Evolutionary conservation across 2,888 invertebrate genomes (phyloP), one percentile per base, ranked within the genome.

Genomic region (Plebejus argus): DNA sequence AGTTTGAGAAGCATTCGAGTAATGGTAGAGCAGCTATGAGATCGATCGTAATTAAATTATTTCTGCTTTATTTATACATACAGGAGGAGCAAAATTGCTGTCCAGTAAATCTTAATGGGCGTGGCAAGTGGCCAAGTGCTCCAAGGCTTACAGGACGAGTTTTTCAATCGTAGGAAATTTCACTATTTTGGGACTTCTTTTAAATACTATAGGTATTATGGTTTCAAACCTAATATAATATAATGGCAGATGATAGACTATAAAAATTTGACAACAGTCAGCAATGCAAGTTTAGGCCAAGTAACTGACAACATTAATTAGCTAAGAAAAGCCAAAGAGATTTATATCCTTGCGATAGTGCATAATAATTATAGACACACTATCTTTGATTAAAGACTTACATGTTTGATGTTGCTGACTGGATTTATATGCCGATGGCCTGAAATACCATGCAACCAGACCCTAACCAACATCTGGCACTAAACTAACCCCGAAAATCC

Each of bases 111-210:
- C 83, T 86, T 83, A 81, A 86, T 88, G 90, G 92, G 92, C 90
- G 91, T 91, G 92, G 92, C 91, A 90, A 87, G 83, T 86, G 86
- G 87, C 90, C 90, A 91, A 91, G 86, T 89, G 86, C 86, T 89
- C 84, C 89, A 92, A 91, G 91, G 90, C 88, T 86, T 86, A 84
- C 86, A 82, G 84, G 88, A 90, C 90, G 86, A 88, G 90, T 91
- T 92, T 91, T 90, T 89, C 87, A 88, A 89, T 87, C 87, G 86
- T 88, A 85, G 85, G 85, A 86, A 85, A 86, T 83, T 85, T 87
- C 84, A 83, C 86, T 86, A 89, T 89, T 90, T 89, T 87, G 88
- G 83, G 88, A 86, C 88, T 91, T 23, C 10, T 66, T 66, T 66
- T 66, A 15, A 4, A 58, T 20, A n/a, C n/a, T n/a, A n/a, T n/a